Conservation (phyloP, 2,888 invertebrate genomes). For the Tipula helvola region DNA sequence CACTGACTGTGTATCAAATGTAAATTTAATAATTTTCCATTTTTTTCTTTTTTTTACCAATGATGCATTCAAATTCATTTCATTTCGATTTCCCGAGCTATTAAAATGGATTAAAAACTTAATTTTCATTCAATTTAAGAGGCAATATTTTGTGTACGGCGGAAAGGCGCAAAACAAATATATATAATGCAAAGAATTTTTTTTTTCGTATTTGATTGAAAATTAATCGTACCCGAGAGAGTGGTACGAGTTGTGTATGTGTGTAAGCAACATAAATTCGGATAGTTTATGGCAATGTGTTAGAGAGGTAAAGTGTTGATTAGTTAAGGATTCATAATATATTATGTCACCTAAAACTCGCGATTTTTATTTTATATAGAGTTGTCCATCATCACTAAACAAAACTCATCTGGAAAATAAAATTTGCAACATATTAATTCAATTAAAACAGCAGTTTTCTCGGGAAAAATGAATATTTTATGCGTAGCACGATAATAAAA, state of each 20-base stretch:
- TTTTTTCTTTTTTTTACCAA: neutral
- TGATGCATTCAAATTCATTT: neutral
- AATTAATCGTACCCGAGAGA: neutral
- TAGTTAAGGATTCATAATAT: too few species aligned
- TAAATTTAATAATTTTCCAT: neutral
- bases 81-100: neutral
- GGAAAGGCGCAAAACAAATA: neutral
- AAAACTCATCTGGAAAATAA: neutral
- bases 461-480: neutral
- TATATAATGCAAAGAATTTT: neutral
- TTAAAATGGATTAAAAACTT: slow-evolving; percentile 4
- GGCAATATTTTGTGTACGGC: neutral
- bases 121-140: slow-evolving; percentile 4
- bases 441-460: neutral
- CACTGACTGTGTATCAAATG: neutral
- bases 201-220: neutral
- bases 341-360: too few species aligned
- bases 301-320: neutral
- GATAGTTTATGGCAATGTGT: neutral
- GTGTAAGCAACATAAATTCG: neutral
- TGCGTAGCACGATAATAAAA: neutral
- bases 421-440: neutral
- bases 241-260: neutral
- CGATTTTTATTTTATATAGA: neutral
- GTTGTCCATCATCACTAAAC: neutral